A percentile compares a stretch with the other conserved stretches of the same genome.
Conservation (phyloP, 2,888 invertebrate genomes). For the Caenorhabditis drosophilae region DNA sequence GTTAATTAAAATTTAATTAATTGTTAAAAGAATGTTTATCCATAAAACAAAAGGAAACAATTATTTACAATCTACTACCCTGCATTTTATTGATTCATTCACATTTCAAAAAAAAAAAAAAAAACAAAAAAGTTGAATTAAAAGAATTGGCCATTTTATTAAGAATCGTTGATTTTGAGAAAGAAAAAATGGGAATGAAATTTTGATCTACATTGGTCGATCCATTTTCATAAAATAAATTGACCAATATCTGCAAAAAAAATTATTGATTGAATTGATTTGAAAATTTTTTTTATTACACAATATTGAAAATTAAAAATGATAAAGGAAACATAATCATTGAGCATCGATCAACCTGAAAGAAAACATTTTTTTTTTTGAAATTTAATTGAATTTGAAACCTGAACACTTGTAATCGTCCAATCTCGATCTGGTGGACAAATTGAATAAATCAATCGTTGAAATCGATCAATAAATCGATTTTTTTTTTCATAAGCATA, state of each 20-base stretch:
- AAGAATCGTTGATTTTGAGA: neutral
- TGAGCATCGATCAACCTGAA: constrained; percentile 66
- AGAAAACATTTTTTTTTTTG: constrained; percentile 6
- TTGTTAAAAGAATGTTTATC: neutral
- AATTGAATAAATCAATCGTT: constrained; percentile 36
- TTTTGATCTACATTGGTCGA: constrained; percentile 62
- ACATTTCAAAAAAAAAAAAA: neutral
- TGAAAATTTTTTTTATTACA: too few relatives aligned
- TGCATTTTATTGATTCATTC: neutral
- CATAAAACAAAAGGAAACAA: neutral
- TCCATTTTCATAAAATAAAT: constrained; percentile 66
- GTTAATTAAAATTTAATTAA: neutral
- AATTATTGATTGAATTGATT: too few relatives aligned
- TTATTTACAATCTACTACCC: neutral
- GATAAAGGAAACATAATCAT: constrained; percentile 68
- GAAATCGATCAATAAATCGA: constrained; percentile 34
- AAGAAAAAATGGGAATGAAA: neutral
- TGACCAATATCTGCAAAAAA: constrained; percentile 62
- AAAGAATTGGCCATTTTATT: constrained; percentile 4
- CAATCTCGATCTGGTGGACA: constrained; percentile 64
- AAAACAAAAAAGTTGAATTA: neutral
- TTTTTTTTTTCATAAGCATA: constrained; percentile 41
- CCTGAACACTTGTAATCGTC: constrained; percentile 68
- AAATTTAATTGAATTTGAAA: constrained; percentile 17
- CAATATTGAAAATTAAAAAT: constrained; percentile 66